These are phyloP conservation scores for Drosophila quinaria DNA, from an alignment of 2,888 invertebrate genomes.

Conservation along the genomic window DNA sequence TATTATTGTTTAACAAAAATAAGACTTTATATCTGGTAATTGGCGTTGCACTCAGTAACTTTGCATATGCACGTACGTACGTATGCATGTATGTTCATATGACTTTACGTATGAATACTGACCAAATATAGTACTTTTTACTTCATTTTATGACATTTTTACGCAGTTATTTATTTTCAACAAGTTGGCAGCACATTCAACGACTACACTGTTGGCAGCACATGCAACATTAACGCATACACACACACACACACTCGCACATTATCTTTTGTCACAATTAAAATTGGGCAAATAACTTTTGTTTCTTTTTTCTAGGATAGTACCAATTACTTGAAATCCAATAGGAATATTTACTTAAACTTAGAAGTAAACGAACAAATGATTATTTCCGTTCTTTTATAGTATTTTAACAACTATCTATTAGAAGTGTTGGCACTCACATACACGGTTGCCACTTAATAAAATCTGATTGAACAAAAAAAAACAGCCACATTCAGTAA, in stretches of 20 bases:
- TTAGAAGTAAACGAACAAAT: neutral
- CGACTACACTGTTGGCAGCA: slow-evolving; percentile 21
- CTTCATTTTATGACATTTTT: slow-evolving; percentile 31
- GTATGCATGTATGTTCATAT: slow-evolving; percentile 16
- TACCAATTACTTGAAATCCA: neutral
- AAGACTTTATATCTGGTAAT: slow-evolving; percentile 11
- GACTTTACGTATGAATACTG: slow-evolving; percentile 20
- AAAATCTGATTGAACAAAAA: too few relatives aligned
- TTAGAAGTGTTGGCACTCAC: slow-evolving; percentile 52
- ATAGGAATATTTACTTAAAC: neutral
- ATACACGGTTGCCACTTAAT: too few relatives aligned
- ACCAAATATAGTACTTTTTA: slow-evolving; percentile 35
- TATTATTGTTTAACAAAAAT: slow-evolving; percentile 4
- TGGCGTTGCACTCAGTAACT: slow-evolving; percentile 17
- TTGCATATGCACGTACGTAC: slow-evolving; percentile 28
- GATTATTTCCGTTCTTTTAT: neutral
- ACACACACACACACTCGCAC: slow-evolving; percentile 15
- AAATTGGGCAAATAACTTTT: neutral
- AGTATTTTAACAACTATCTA: slow-evolving; percentile 4
- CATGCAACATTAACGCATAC: slow-evolving; percentile 12
- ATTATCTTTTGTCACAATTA: neutral
- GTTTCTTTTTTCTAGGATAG: neutral
- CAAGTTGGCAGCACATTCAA: slow-evolving; percentile 41
- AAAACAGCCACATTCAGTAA: too few relatives aligned
- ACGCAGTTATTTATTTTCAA: slow-evolving; percentile 7